phyloP scores from a whole-genome alignment of 1,140 invertebrate genomes.

The Limonius californicus region DNA sequence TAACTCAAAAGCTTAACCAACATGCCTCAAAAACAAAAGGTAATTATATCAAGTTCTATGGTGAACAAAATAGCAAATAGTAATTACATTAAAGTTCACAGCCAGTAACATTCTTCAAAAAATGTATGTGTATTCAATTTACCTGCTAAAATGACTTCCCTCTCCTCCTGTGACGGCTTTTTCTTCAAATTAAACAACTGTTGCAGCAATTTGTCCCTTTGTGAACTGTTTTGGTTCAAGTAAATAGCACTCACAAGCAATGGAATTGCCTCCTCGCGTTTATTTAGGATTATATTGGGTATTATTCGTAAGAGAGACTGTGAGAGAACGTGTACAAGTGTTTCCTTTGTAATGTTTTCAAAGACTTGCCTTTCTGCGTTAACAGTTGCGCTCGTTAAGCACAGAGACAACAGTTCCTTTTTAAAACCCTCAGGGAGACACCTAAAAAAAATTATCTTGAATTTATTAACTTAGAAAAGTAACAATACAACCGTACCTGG shows the following conservation, averaged over 20 bases:
- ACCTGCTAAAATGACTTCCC: constrained; percentile 65
- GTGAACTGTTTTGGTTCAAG: constrained; percentile 56
- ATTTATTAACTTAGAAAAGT: no score
- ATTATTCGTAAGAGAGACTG: constrained; percentile 59
- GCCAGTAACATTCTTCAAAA: no score
- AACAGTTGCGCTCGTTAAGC: constrained; percentile 45
- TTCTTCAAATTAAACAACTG: constrained; percentile 75
- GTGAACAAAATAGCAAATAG: no score
- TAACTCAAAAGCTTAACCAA: no score
- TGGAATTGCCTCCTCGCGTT: constrained; percentile 71
- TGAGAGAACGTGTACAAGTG: constrained; percentile 49
- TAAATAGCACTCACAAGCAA: constrained; percentile 63
- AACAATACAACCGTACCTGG: no score
- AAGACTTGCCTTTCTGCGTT: constrained; percentile 41
- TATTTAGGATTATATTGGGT: constrained; percentile 66
- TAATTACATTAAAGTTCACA: no score
- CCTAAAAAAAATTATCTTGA: constrained; percentile 15
- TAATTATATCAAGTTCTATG: no score
- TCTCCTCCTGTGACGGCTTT: constrained; percentile 66
- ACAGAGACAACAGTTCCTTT: constrained; percentile 50
- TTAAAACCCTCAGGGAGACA: constrained; percentile 41
- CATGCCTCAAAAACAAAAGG: no score
- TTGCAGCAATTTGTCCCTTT: constrained; percentile 65
- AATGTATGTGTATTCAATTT: no score
- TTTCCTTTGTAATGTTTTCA: constrained; percentile 46